phyloP scores from a whole-genome alignment of 2,888 invertebrate species.

The Heliothis peltigera region DNA sequence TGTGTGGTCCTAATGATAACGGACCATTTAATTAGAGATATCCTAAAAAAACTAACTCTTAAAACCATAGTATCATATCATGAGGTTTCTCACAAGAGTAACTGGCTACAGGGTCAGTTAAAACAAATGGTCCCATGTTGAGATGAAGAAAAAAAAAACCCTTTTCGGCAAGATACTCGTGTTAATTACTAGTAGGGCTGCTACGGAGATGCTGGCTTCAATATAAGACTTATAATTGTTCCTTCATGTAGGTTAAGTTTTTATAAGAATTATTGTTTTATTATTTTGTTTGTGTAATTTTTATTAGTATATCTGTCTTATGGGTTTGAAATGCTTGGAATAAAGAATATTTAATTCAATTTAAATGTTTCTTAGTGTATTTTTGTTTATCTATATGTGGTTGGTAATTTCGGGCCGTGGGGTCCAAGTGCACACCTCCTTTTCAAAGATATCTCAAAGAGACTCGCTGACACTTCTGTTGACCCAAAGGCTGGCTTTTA shows the following conservation, averaged over 20 bases:
- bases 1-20: constrained; percentile 37
- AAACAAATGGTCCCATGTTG: constrained; percentile 80
- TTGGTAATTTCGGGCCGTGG: no score
- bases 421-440: no score
- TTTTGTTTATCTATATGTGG: no score
- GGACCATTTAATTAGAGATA: constrained; percentile 47
- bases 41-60: constrained; percentile 56
- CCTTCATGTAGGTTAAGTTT: neutral
- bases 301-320: no score
- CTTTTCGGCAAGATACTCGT: constrained; percentile 87
- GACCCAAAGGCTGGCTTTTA: no score
- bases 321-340: no score
- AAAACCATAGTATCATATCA: constrained; percentile 54
- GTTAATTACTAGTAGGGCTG: constrained; percentile 80
- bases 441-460: no score
- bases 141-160: constrained; percentile 71
- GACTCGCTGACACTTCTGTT: no score
- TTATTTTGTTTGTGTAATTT: no score
- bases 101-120: constrained; percentile 67
- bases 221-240: neutral
- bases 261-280: no score
- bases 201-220: neutral
- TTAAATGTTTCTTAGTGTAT: no score
- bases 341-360: no score
- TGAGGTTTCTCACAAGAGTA: constrained; percentile 77